Base-by-base conservation (phyloP, 2,888 invertebrate genomes). In the Hemithea aestivaria region DNA sequence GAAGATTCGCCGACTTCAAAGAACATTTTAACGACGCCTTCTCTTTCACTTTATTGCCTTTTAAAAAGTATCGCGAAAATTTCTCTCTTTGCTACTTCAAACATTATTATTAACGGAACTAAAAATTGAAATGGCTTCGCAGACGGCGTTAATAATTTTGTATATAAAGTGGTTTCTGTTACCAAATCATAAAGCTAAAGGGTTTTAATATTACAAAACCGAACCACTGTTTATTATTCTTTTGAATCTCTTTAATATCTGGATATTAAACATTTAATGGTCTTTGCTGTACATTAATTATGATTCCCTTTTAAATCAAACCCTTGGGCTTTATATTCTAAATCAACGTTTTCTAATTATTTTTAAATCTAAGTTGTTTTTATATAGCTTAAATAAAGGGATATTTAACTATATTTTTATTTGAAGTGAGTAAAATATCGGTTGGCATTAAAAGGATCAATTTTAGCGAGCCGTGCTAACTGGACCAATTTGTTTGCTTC, bases 1-100 rank as follows among this genome's bases (percentile, higher is more conserved):
- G 75, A 60, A 82, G 77, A 79, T 80, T 74, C 66, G 70, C 72
- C 65, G 72, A 82, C 77, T 79, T 83, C 82, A 84, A 84, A 84
- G 78, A 74, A 66, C 74, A 64, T 76, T 81, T 73, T 78, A 80
- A 72, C 75, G 72, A 68, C 70, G 71, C 69, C 66, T 67, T 67
- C 70, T 72, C 66, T 70, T 69, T 70, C 65, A 67, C 72, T 77
- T 72, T 78, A 75, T 79, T 75, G 67, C 73, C 68, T 72, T 71
- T 70, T 62, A 62, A 69, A 42, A 73, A 75, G 61, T 69, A 70
- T 77, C 72, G 64, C 58, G 56, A 62, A 70, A 68, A 39, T 33
- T 43, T 5, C 22, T 40, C 33, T 32, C 31, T 40, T 35, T 27
- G 29, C 32, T 26, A 29, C 33, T 44, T 36, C 34, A 36, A 40